Evolutionary conservation across 1,140 invertebrate species (phyloP).

Genomic region (Bombus waltoni): DNA sequence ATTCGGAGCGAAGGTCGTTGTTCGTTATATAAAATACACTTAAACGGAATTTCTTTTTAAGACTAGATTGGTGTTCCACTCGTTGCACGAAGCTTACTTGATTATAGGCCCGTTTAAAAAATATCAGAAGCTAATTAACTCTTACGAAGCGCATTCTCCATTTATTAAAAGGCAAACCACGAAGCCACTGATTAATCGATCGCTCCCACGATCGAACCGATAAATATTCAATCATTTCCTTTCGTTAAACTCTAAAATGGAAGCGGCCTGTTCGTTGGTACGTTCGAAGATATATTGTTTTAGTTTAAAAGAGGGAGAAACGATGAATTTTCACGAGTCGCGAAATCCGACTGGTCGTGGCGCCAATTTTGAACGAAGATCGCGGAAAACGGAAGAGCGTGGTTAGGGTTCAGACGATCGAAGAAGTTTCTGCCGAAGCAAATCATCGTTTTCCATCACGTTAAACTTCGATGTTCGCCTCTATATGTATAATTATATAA

Average conservation of each 20-base stretch:
- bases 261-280: background rate
- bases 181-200: conserved; percentile 13
- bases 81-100: conserved; percentile 9
- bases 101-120: background rate
- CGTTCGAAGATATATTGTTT: background rate
- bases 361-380: background rate
- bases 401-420: conserved; percentile 50
- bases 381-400: conserved; percentile 30
- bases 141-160: too few relatives aligned
- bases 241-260: background rate
- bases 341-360: background rate
- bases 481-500: conserved; percentile 77
- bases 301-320: background rate
- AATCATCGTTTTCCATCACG: conserved; percentile 53
- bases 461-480: conserved; percentile 78
- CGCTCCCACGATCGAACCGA: background rate
- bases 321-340: background rate
- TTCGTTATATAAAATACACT: conserved; percentile 6
- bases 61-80: conserved; percentile 13
- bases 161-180: background rate
- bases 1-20: background rate
- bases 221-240: background rate
- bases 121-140: conserved; percentile 3
- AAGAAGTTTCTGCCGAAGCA: conserved; percentile 50
- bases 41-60: conserved; percentile 13